Evolutionary conservation across 2,888 invertebrate species (phyloP).

Genomic region (Drosophila affinis): DNA sequence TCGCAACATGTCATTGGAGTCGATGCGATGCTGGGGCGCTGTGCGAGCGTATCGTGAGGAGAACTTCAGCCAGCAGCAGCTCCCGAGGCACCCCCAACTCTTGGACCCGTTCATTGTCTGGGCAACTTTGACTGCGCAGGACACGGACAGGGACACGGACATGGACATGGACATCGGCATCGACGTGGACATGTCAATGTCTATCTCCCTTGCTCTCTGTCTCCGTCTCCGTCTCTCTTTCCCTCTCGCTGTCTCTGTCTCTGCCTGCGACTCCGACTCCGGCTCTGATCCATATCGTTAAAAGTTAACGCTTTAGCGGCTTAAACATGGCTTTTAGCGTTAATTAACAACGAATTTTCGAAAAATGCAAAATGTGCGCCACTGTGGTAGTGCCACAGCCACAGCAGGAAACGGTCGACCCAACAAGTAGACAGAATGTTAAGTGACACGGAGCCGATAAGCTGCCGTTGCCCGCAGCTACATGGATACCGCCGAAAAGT

Average conservation of each 20-base stretch:
- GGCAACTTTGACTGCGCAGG: slow-evolving; percentile 74
- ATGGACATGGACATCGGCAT: slow-evolving; percentile 17
- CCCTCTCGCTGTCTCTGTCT: slow-evolving; percentile 8
- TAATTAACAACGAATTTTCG: slow-evolving; percentile 78
- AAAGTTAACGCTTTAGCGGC: slow-evolving; percentile 79
- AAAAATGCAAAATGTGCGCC: slow-evolving; percentile 49
- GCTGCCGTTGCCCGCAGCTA: slow-evolving; percentile 44
- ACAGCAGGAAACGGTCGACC: slow-evolving; percentile 23
- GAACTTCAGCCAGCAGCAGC: background rate
- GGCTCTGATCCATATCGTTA: slow-evolving; percentile 73
- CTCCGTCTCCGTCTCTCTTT: slow-evolving; percentile 14
- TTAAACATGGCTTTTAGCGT: slow-evolving; percentile 80
- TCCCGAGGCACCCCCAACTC: slow-evolving; percentile 64
- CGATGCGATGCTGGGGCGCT: slow-evolving; percentile 55
- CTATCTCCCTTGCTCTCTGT: slow-evolving; percentile 37
- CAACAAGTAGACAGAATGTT: slow-evolving; percentile 60
- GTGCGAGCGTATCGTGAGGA: no score
- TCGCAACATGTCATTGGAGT: slow-evolving; percentile 78
- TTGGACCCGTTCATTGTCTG: slow-evolving; percentile 6
- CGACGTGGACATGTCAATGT: slow-evolving; percentile 79
- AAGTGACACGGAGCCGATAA: slow-evolving; percentile 67
- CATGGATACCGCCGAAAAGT: slow-evolving; percentile 52
- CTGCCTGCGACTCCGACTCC: slow-evolving; percentile 11
- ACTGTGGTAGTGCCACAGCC: slow-evolving; percentile 21
- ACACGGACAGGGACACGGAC: slow-evolving; percentile 61